Base-by-base conservation (phyloP, 2,113 vertebrate species). In the Notiomystis cincta region DNA sequence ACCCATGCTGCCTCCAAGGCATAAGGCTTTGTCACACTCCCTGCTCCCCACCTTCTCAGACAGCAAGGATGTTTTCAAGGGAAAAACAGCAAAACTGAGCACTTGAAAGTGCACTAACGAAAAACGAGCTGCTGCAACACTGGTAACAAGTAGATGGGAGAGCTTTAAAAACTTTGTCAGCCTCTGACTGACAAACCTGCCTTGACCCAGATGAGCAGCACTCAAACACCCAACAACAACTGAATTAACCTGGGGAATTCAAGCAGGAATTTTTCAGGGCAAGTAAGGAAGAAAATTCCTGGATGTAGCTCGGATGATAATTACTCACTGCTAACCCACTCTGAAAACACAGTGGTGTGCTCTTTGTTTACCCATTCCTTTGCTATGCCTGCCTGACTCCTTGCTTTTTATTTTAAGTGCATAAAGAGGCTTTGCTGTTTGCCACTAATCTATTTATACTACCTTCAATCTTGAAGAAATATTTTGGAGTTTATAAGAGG, bases 281-380 rank as follows among this genome's bases (percentile, higher is more conserved):
- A 0, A 4, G 11, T 42, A 66, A 54, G 50, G 19, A 82, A 77
- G 9, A 14, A 65, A 70, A 44, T 9, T 44, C 19, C 22, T 54
- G 37, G 30, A 33, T 5, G 3, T 56, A 50, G 1, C 2, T 37
- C 0, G 1, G 33, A 35, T 50, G 27, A 72, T 17, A 80, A 53
- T 27, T 69, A 31, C 11, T 75, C 25, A 10, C 37, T 35, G 45
- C 64, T 40, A 66, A 67, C 11, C 23, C 19, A 31, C 33, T 20
- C 54, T 23, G 37, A 42, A 80, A 81, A 62, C 19, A 38, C 18
- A 76, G 4, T 28, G 14, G n/a, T 75, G 16, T 27, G 51, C 24
- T 67, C 24, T 72, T 9, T 82, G 54, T 91, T 96, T 85, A 81
- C n/a, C 31, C 58, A 65, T 69, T 89, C 50, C 62, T 93, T 65